phyloP scores from a whole-genome alignment of 2,797 vertebrate genomes.

The Peromyscus attwateri region DNA sequence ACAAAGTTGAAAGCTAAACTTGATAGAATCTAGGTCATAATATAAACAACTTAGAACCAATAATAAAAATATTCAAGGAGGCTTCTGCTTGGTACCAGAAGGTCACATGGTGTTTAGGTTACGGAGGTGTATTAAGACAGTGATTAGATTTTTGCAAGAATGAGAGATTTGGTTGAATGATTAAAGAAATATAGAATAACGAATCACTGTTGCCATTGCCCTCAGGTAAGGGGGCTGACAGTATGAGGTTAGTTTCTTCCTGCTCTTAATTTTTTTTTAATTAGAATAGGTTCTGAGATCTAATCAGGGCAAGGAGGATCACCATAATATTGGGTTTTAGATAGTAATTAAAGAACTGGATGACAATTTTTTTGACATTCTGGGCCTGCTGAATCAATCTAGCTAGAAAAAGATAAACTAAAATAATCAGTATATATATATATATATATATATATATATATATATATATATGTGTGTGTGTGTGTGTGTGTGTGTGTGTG shows the following conservation, averaged over 20 bases:
- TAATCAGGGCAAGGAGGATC: constrained; percentile 86
- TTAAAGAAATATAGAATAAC: background rate
- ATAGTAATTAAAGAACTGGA: constrained; percentile 89
- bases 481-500: no score
- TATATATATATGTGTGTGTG: no score
- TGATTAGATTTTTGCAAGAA: constrained; percentile 41
- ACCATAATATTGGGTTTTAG: constrained; percentile 86
- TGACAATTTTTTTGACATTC: constrained; percentile 91
- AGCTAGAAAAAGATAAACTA: constrained; percentile 90
- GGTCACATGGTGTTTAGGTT: constrained; percentile 38
- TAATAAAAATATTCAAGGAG: constrained; percentile 62
- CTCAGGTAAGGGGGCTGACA: constrained; percentile 13
- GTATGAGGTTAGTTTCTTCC: constrained; percentile 39
- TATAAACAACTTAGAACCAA: constrained; percentile 69
- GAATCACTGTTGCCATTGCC: background rate
- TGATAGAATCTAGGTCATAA: constrained; percentile 67
- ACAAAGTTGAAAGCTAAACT: constrained; percentile 58
- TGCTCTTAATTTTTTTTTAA: constrained; percentile 16
- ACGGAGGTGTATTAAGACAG: constrained; percentile 46
- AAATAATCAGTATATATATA: constrained; percentile 89
- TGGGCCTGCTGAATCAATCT: constrained; percentile 91
- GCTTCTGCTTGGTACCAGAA: constrained; percentile 52
- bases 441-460: constrained; percentile 89
- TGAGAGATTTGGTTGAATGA: constrained; percentile 1
- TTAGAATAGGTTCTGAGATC: constrained; percentile 27